A percentile compares a stretch with the other conserved stretches of the same genome.
phyloP scores from a whole-genome alignment of 2,797 vertebrate species.

The Paramormyrops hopkinsi region DNA sequence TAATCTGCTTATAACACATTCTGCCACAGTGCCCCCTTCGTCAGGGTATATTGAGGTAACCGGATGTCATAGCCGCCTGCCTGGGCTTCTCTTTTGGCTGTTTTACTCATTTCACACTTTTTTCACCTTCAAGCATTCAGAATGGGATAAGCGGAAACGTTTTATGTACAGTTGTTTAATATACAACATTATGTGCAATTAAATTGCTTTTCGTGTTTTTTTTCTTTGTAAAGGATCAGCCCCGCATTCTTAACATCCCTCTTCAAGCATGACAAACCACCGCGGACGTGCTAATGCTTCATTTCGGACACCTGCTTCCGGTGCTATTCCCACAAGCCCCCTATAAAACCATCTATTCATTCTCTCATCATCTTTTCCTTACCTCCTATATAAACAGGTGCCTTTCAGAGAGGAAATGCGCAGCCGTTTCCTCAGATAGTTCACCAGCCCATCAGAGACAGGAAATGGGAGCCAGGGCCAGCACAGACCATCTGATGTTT shows the following conservation, averaged over 20 bases:
- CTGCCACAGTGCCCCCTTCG: conserved; percentile 33
- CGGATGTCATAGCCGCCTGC: background rate
- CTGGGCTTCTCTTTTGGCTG: background rate
- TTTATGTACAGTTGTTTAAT: background rate
- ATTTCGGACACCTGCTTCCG: background rate
- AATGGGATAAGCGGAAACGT: background rate
- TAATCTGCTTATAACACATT: conserved; percentile 52
- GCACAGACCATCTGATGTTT: conserved; percentile 38
- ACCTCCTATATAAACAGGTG: conserved; percentile 30
- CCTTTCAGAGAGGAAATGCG: conserved; percentile 35
- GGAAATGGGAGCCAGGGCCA: conserved; percentile 55
- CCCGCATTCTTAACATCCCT: background rate
- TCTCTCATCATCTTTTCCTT: conserved; percentile 18
- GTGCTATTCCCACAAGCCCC: background rate
- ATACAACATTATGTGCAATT: background rate
- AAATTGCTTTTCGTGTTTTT: background rate
- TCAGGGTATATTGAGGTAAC: conserved; percentile 43
- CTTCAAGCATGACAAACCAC: background rate
- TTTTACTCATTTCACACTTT: background rate
- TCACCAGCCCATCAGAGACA: conserved; percentile 37
- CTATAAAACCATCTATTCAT: background rate
- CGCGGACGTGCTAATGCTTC: background rate
- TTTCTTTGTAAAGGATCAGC: background rate
- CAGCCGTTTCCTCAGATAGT: conserved; percentile 62
- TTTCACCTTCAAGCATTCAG: background rate